Conservation (phyloP, 2,797 vertebrate species). For the Microtus obscurus region DNA sequence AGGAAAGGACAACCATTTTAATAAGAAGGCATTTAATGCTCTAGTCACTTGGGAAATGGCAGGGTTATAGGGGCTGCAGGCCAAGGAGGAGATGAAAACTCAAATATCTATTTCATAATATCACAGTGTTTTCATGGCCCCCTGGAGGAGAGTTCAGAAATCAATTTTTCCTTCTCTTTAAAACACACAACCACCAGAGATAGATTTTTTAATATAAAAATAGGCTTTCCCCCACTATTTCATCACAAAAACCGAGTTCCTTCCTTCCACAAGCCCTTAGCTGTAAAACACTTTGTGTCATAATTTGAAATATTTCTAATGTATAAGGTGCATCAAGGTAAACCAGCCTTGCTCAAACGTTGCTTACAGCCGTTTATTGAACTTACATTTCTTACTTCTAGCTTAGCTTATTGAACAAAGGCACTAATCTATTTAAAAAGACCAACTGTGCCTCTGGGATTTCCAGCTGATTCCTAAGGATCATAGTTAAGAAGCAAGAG, state of each 20-base stretch:
- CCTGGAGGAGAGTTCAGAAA: conserved; percentile 33
- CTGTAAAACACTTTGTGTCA: conserved; percentile 31
- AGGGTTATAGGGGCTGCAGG: background rate
- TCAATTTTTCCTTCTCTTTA: background rate
- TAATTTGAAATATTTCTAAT: background rate
- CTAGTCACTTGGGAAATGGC: background rate
- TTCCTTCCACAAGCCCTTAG: background rate
- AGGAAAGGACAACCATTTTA: conserved; percentile 29
- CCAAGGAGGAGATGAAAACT: background rate
- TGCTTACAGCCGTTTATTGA: background rate
- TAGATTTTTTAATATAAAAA: background rate
- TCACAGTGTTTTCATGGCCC: background rate
- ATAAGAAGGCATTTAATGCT: background rate
- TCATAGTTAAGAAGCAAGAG: background rate
- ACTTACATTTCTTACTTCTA: background rate
- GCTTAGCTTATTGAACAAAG: background rate
- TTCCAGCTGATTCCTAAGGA: background rate
- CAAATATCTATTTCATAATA: background rate
- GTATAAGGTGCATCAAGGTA: background rate
- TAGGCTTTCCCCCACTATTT: background rate
- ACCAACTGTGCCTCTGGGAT: background rate
- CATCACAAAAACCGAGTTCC: background rate
- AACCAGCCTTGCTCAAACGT: background rate
- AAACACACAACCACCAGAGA: background rate
- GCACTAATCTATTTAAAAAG: background rate